Base-by-base conservation (phyloP, 92 coral and sea anemone genomes). In the Epizoanthus stellaris region DNA sequence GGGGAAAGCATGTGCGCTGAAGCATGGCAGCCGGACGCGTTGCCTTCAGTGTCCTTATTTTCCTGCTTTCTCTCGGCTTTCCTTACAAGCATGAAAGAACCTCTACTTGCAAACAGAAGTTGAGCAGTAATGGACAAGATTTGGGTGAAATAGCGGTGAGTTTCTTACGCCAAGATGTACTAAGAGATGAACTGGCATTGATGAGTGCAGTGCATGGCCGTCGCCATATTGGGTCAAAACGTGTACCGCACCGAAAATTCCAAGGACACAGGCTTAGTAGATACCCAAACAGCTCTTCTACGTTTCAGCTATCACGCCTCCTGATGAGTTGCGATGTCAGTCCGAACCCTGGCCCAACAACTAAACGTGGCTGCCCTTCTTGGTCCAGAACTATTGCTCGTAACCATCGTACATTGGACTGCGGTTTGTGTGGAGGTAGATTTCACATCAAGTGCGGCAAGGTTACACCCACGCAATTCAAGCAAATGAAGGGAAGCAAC, bases 331-430 rank as follows among this genome's bases (percentile, higher is more conserved):
- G 88, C 45, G 67, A 85, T 30, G 68, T 85, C 19, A 60, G n/a
- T 63, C 65, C 21, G 57, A 80, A 80, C 23, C 85, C 73, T 15
- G 75, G 85, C 16, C 85, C 85, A 2, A 6, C 73, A 6, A 7
- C 30, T 10, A 64, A 64, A 65, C 61, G 23, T 15, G 13, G 75
- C 34, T 80, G 85, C 58, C 34, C 34, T 23, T 9, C 1, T 11
- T 80, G 85, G 11, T 80, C 73, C 4, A 80, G 58, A 42, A 80
- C 74, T 16, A 80, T 80, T 42, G 65, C 88, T 42, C 75, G 81
- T 14, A 63, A 85, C 34, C 75, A 85, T 62, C 80, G 82, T 4
- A 0, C 82, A 15, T 6, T 75, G 60, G 63, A 60, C 10, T 85
- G 83, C 74, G 61, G 39, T 40, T 61, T 38, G 12, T 85, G 88